Percentiles rank a stretch among this genome's conserved stretches.
Conservation (phyloP, 2,888 invertebrate genomes). For the Disparrhopalites patrizii region DNA sequence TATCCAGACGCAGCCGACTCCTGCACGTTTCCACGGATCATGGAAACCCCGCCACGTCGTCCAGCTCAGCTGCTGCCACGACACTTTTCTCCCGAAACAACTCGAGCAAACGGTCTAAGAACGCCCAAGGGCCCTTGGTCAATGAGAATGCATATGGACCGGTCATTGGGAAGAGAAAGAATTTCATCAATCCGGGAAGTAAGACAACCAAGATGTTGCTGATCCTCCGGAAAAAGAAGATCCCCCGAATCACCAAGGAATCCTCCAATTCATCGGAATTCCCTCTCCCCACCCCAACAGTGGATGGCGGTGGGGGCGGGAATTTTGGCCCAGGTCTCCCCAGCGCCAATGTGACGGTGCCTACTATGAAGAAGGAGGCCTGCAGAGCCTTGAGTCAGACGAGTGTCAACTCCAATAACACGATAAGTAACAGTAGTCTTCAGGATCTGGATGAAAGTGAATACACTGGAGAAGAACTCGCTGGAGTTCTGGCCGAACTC, state of each 20-base stretch:
- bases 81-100: neutral
- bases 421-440: slow-evolving; percentile 70
- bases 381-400: slow-evolving; percentile 1
- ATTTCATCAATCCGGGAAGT: neutral
- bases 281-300: neutral
- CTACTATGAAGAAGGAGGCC: neutral
- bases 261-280: neutral
- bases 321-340: neutral
- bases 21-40: neutral
- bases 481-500: slow-evolving; percentile 64
- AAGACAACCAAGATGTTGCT: slow-evolving; percentile 4
- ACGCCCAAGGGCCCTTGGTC: neutral
- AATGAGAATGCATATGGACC: neutral
- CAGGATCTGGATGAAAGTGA: slow-evolving; percentile 67
- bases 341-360: neutral
- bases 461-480: slow-evolving; percentile 64
- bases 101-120: neutral
- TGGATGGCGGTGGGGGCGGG: neutral
- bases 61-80: too few species aligned
- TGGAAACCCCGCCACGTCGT: neutral
- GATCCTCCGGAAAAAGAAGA: slow-evolving; percentile 1
- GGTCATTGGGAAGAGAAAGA: neutral
- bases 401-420: slow-evolving; percentile 15
- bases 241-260: neutral
- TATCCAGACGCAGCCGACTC: slow-evolving; percentile 16